A percentile compares a stretch with the other conserved stretches of the same genome.
Conservation (phyloP, 2,797 vertebrate species). For the Hoplostethus mediterraneus region DNA sequence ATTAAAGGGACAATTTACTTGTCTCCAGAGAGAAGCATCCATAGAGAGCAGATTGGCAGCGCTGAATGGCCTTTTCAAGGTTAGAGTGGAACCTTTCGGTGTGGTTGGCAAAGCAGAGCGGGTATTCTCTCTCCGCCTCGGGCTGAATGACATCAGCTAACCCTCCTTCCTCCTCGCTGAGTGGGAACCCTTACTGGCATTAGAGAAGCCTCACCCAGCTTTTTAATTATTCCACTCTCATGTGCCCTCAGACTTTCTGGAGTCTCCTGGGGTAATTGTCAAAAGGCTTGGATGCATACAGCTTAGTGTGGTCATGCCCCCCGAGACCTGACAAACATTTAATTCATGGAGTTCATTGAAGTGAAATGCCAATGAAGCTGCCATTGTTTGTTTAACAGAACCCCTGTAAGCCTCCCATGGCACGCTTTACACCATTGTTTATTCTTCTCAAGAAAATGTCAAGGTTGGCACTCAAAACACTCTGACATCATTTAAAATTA, state of each 20-base stretch:
- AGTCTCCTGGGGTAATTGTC: slow-evolving; percentile 85
- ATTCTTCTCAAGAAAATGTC: slow-evolving; percentile 66
- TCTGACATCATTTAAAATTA: slow-evolving; percentile 62
- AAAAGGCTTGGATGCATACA: slow-evolving; percentile 80
- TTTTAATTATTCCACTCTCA: slow-evolving; percentile 80
- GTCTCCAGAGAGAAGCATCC: slow-evolving; percentile 47
- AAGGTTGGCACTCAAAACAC: slow-evolving; percentile 48
- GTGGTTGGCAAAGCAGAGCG: slow-evolving; percentile 51
- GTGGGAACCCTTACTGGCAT: slow-evolving; percentile 63
- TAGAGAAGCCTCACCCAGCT: slow-evolving; percentile 77
- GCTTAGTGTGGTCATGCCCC: slow-evolving; percentile 75
- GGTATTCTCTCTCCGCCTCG: slow-evolving; percentile 48
- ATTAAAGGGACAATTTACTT: slow-evolving; percentile 25
- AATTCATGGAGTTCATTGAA: slow-evolving; percentile 68
- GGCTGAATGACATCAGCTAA: slow-evolving; percentile 67
- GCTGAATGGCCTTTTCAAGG: slow-evolving; percentile 62
- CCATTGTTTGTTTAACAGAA: slow-evolving; percentile 68
- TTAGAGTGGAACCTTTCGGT: slow-evolving; percentile 49
- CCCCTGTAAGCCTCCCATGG: slow-evolving; percentile 48
- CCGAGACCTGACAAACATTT: slow-evolving; percentile 71
- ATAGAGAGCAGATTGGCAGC: slow-evolving; percentile 48
- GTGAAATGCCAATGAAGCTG: slow-evolving; percentile 63
- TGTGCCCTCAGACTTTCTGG: slow-evolving; percentile 85
- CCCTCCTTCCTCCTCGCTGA: slow-evolving; percentile 60
- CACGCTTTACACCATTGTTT: slow-evolving; percentile 65